A percentile compares a stretch with the other conserved stretches of the same genome.
phyloP scores from a whole-genome alignment of 2,113 vertebrate species.

The Cyanoderma ruficeps region DNA sequence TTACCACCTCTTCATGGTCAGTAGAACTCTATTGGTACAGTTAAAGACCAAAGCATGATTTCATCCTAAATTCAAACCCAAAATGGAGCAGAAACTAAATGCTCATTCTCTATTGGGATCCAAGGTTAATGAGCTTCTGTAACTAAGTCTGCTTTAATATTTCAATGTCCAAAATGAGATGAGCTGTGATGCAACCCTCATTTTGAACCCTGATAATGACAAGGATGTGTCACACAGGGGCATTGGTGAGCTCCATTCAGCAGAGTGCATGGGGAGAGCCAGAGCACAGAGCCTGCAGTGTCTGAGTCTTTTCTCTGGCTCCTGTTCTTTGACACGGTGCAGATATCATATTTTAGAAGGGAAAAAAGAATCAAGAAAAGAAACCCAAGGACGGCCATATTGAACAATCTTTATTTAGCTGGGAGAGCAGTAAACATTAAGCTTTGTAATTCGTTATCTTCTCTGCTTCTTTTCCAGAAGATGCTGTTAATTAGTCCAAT shows the following conservation, averaged over 20 bases:
- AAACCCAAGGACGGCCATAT: background rate
- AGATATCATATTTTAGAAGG: background rate
- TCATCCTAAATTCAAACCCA: background rate
- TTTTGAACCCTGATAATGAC: background rate
- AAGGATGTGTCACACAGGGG: background rate
- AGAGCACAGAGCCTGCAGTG: background rate
- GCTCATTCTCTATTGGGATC: background rate
- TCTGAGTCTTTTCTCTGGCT: background rate
- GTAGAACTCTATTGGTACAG: background rate
- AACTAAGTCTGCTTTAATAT: background rate
- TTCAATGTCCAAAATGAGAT: background rate
- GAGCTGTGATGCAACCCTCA: background rate
- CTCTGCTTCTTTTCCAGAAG: conserved; percentile 30
- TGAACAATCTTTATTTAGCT: conserved; percentile 48
- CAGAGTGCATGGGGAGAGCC: background rate
- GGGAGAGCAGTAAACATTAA: conserved; percentile 17
- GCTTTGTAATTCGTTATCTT: conserved; percentile 31
- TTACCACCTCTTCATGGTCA: background rate
- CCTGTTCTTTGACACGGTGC: background rate
- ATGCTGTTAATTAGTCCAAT: conserved; percentile 58
- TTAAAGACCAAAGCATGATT: background rate
- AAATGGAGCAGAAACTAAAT: background rate
- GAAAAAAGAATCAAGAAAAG: background rate
- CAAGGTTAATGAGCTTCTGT: background rate
- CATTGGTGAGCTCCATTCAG: background rate